Evolutionary conservation across 2,113 vertebrate genomes (phyloP), one percentile per base, ranked within the genome.

Genomic region (Hemibagrus wyckioides): DNA sequence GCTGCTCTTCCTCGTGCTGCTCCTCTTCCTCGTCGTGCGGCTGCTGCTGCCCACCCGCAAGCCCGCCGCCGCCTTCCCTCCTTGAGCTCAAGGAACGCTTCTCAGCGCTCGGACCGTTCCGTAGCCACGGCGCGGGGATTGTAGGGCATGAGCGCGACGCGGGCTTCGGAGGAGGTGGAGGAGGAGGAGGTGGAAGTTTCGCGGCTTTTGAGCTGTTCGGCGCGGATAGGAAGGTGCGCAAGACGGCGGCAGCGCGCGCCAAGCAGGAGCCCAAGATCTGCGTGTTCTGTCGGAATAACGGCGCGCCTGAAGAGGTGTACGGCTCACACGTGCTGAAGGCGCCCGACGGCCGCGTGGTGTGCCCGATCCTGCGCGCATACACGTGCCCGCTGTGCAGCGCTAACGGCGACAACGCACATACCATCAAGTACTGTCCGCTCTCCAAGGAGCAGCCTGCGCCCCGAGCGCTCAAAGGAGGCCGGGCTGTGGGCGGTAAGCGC

Each of bases 201-300:
- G 13, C 93, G 0, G 94, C 94, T 5, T 95, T 96, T 87, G 95
- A 96, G 25, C 92, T 95, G 88, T 95, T 96, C 90, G 94, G 94
- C 79, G 86, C 93, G 92, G 95, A 96, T 92, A 90, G 94, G 83
- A 95, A 95, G 92, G 92, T 93, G 92, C 93, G 95, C 84, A 95
- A 94, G 73, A 91, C 94, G 23, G 83, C 94, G 0, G 85, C 93
- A 0, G 85, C 93, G 89, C 90, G 95, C 90, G 92, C 89, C 92
- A 96, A 96, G 89, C 94, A 95, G 92, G 96, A 96, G 91, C 96
- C 95, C 88, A 95, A 95, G 91, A 96, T 96, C 92, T 96, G 96
- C 93, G 96, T 96, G 84, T 96, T 96, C 94, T 96, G 96, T 92
- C 90, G 96, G 90, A 96, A 96, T 93, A 96, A 96, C 93, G 95